Conservation (phyloP, 2,113 vertebrate species). For the Xiphophorus maculatus region DNA sequence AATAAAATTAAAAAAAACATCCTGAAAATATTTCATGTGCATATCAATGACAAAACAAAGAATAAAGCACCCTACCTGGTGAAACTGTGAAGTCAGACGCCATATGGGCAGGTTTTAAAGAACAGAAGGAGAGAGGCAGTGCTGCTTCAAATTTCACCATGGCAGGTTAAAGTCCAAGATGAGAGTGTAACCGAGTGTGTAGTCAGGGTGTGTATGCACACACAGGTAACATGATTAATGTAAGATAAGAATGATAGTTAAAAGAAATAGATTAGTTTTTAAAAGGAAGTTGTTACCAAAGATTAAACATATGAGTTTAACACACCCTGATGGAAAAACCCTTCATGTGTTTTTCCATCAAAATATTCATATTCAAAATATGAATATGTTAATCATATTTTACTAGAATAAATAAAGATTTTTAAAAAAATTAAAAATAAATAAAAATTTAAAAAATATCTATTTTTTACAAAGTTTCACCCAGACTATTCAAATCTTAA, state of each 20-base stretch:
- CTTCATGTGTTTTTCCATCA: too few relatives aligned
- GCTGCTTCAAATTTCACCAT: constrained; percentile 62
- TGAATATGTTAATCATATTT: neutral
- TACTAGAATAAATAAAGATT: neutral
- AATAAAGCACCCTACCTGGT: constrained; percentile 49
- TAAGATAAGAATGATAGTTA: constrained; percentile 42
- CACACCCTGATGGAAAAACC: neutral
- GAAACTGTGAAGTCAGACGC: constrained; percentile 11
- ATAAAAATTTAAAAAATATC: too few relatives aligned
- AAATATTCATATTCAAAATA: too few relatives aligned
- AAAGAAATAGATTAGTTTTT: constrained; percentile 9
- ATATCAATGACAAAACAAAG: neutral
- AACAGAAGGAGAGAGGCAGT: constrained; percentile 50
- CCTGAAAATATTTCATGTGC: neutral
- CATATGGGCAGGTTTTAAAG: constrained; percentile 17
- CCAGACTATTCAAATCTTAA: too few relatives aligned
- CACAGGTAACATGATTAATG: constrained; percentile 29
- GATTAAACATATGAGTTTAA: neutral
- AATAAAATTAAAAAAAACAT: neutral
- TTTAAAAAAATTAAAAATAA: neutral
- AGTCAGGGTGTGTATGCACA: constrained; percentile 13
- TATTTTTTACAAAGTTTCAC: too few relatives aligned
- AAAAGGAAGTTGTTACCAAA: neutral
- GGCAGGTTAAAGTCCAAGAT: constrained; percentile 77
- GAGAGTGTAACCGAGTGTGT: constrained; percentile 21